Conservation (phyloP, 2,888 invertebrate genomes). For the Diabrotica balteata region DNA sequence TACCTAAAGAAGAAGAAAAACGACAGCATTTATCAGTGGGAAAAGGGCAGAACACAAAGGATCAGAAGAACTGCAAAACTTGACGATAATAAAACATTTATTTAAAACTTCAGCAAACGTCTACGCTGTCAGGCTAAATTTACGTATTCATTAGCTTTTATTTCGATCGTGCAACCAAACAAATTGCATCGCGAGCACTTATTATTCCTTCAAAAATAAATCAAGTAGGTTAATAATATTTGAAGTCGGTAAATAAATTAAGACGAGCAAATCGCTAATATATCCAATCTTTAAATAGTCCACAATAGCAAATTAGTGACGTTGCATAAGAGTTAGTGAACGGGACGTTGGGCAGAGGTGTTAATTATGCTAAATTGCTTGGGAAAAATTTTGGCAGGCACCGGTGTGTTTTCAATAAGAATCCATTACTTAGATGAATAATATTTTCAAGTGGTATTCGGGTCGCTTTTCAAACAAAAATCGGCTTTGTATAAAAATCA, state of each 20-base stretch:
- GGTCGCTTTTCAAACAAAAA: not conserved
- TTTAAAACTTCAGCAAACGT: too few species aligned
- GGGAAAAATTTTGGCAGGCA: slow-evolving; percentile 36
- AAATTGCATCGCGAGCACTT: not conserved
- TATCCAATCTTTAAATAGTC: slow-evolving; percentile 19
- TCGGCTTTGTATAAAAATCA: too few species aligned
- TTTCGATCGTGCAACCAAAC: not conserved
- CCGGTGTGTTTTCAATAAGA: slow-evolving; percentile 30
- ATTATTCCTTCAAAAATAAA: slow-evolving; percentile 10
- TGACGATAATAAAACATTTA: too few species aligned
- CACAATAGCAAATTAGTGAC: slow-evolving; percentile 23
- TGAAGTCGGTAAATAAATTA: slow-evolving; percentile 11
- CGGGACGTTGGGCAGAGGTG: slow-evolving; percentile 35
- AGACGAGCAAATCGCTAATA: slow-evolving; percentile 13
- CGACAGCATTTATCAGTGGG: too few species aligned
- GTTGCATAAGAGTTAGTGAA: slow-evolving; percentile 16
- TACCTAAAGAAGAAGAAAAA: too few species aligned
- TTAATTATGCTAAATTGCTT: slow-evolving; percentile 39
- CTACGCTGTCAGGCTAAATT: too few species aligned
- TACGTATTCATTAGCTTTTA: too few species aligned
- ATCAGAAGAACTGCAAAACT: too few species aligned
- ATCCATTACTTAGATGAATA: slow-evolving; percentile 23
- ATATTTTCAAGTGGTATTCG: slow-evolving; percentile 23
- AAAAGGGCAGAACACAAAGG: too few species aligned
- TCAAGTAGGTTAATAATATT: slow-evolving; percentile 21